A percentile compares a stretch with the other conserved stretches of the same genome.
These are phyloP conservation scores for Troides aeacus DNA, from an alignment of 2,888 invertebrate species.

Conservation along the genomic window DNA sequence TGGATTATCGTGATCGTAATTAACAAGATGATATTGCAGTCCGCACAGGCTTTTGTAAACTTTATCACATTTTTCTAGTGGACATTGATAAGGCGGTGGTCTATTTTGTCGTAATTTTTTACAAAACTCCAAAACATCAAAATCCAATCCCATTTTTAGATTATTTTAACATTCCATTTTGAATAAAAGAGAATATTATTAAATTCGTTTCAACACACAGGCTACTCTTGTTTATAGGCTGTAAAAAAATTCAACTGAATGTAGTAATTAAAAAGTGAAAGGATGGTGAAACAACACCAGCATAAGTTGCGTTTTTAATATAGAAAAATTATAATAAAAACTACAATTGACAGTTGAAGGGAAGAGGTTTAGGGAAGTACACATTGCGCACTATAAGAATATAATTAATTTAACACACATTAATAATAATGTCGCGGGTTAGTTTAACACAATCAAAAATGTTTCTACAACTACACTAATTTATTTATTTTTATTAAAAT, in stretches of 20 bases:
- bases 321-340: neutral
- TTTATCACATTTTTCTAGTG: constrained; percentile 90
- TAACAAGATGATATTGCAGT: constrained; percentile 91
- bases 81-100: constrained; percentile 92
- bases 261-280: constrained; percentile 40
- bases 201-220: neutral
- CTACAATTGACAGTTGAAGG: neutral
- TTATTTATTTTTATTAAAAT: too few species aligned
- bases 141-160: constrained; percentile 87
- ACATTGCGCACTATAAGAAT: too few species aligned
- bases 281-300: constrained; percentile 34
- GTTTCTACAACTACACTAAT: too few species aligned
- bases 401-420: too few species aligned
- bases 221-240: constrained; percentile 1
- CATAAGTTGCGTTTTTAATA: constrained; percentile 17
- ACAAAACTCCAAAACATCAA: constrained; percentile 92
- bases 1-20: constrained; percentile 91
- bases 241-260: constrained; percentile 26
- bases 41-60: constrained; percentile 93
- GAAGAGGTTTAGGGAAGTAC: neutral
- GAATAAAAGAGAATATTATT: neutral
- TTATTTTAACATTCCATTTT: constrained; percentile 22
- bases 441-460: too few species aligned
- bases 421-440: too few species aligned
- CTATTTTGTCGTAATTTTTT: constrained; percentile 89